phyloP scores from a whole-genome alignment of 1,140 invertebrate species.

The Anastrepha obliqua region DNA sequence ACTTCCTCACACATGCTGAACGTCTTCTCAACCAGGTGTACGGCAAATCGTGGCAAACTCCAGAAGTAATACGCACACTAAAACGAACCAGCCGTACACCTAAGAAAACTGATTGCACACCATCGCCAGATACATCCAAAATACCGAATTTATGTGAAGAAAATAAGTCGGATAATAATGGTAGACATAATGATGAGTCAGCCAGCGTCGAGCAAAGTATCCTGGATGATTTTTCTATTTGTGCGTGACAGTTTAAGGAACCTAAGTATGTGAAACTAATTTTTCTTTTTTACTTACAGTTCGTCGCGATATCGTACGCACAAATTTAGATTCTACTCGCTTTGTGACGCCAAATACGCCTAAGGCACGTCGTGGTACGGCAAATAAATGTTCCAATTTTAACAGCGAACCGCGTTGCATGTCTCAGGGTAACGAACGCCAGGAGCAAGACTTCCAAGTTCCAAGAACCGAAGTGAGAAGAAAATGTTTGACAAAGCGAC shows the following conservation, averaged over 20 bases:
- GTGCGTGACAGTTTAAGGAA: slow-evolving; percentile 59
- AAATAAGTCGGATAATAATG: not conserved
- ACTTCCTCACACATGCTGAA: slow-evolving; percentile 68
- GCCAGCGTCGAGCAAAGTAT: slow-evolving; percentile 61
- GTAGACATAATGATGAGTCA: not conserved
- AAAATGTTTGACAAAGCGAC: slow-evolving; percentile 58
- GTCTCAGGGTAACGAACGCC: not conserved
- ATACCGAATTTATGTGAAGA: not conserved
- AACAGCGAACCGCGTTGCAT: not conserved
- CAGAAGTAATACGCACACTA: slow-evolving; percentile 65
- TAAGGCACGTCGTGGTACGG: not conserved
- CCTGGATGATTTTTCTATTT: slow-evolving; percentile 66
- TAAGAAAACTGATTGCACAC: slow-evolving; percentile 54
- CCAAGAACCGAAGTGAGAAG: slow-evolving; percentile 53
- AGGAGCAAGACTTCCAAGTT: slow-evolving; percentile 31
- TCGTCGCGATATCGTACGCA: slow-evolving; percentile 62
- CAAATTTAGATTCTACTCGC: slow-evolving; percentile 66
- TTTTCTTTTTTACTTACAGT: slow-evolving; percentile 58
- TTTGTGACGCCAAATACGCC: slow-evolving; percentile 54
- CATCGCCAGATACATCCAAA: not conserved
- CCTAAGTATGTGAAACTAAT: slow-evolving; percentile 20
- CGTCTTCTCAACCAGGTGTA: slow-evolving; percentile 76
- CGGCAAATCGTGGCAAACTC: slow-evolving; percentile 76
- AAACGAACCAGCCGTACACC: slow-evolving; percentile 64
- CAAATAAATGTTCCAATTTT: not conserved